Conservation (phyloP, 2,113 vertebrate species). For the Apteryx owenii region DNA sequence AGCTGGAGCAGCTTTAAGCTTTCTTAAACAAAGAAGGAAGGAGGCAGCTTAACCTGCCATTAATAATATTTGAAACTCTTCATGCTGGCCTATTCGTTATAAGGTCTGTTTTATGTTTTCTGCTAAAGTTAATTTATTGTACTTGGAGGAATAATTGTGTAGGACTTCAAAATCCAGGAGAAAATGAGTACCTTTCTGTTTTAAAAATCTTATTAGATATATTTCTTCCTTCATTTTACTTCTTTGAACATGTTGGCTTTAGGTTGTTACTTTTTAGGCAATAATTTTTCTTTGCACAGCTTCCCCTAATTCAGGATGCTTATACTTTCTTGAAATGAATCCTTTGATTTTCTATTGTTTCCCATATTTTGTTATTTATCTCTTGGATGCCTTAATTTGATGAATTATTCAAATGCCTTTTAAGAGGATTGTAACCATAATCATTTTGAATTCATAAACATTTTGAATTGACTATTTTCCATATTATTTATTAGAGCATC, state of each 20-base stretch:
- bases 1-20: constrained; percentile 41
- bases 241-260: background rate
- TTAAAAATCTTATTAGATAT: background rate
- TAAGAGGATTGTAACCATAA: background rate
- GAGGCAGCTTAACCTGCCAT: background rate
- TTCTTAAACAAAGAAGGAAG: constrained; percentile 23
- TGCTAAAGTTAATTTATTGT: background rate
- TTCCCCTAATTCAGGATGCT: background rate
- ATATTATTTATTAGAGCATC: background rate
- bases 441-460: background rate
- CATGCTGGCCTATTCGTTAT: constrained; percentile 30
- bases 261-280: background rate
- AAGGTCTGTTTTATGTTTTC: constrained; percentile 73
- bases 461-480: background rate
- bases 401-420: background rate
- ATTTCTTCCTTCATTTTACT: background rate
- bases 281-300: background rate
- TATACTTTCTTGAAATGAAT: background rate
- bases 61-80: constrained; percentile 37
- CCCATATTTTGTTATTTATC: background rate
- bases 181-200: background rate
- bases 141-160: background rate
- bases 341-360: background rate
- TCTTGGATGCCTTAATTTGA: background rate
- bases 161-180: constrained; percentile 3